These are phyloP conservation scores for Drosophila austrosaltans DNA, from an alignment of 2,888 invertebrate species.

Conservation along the genomic window DNA sequence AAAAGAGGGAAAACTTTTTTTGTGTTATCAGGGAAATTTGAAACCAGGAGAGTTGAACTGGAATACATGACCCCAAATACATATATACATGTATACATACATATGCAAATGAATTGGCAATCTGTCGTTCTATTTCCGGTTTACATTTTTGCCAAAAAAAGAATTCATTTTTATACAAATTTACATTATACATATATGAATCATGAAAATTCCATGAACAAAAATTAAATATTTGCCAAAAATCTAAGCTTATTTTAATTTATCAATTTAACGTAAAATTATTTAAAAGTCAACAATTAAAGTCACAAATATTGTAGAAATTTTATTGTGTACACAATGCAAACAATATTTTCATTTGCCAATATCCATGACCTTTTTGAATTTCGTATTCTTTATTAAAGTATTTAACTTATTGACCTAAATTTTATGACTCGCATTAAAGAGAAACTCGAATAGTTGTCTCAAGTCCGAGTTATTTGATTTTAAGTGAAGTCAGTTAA, in stretches of 20 bases:
- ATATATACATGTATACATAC: neutral
- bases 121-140: constrained; percentile 6
- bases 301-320: neutral
- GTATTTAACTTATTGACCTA: no score
- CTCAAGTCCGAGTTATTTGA: no score
- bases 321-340: no score
- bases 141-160: constrained; percentile 5
- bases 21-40: neutral
- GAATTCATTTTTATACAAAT: constrained; percentile 3
- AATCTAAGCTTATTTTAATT: neutral
- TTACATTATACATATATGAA: neutral
- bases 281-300: neutral
- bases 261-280: neutral
- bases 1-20: neutral
- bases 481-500: no score
- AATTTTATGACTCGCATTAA: no score
- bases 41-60: neutral
- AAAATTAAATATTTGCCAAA: constrained; percentile 2
- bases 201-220: neutral
- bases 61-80: neutral
- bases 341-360: no score
- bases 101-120: constrained; percentile 8
- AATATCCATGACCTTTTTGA: no score
- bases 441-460: no score
- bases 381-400: no score